Percentiles rank a stretch among this genome's conserved stretches.
phyloP scores from a whole-genome alignment of 2,888 invertebrate genomes.

The Hemicrepidius hirtus region DNA sequence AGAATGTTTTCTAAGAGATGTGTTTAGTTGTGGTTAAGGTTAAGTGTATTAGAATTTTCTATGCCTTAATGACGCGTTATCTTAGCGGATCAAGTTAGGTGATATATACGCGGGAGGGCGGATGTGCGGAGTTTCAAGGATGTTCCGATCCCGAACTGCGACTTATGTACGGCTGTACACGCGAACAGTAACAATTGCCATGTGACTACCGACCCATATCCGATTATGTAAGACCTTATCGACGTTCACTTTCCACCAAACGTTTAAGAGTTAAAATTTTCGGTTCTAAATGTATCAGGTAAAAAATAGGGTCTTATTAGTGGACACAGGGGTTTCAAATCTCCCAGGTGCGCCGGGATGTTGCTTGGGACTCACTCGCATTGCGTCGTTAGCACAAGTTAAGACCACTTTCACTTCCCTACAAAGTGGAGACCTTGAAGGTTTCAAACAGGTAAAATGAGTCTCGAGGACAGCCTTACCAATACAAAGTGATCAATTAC shows the following conservation, averaged over 20 bases:
- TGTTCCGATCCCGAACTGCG: conserved; percentile 62
- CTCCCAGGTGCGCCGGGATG: conserved; percentile 38
- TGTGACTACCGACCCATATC: conserved; percentile 67
- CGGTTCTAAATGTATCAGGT: conserved; percentile 38
- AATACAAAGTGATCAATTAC: conserved; percentile 63
- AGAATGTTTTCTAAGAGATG: background rate
- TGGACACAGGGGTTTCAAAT: conserved; percentile 32
- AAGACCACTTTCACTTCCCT: conserved; percentile 74
- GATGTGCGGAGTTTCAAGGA: conserved; percentile 67
- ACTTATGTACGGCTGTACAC: conserved; percentile 61
- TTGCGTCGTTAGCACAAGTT: conserved; percentile 68
- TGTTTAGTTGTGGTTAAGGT: conserved; percentile 21
- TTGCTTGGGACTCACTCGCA: conserved; percentile 35
- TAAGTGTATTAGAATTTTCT: conserved; percentile 37
- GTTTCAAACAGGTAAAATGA: conserved; percentile 73
- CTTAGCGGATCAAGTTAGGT: conserved; percentile 40
- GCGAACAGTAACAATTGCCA: conserved; percentile 63
- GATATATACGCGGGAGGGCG: conserved; percentile 59
- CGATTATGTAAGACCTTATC: conserved; percentile 65
- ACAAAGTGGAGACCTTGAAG: conserved; percentile 73
- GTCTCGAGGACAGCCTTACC: conserved; percentile 72
- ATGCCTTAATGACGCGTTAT: conserved; percentile 35
- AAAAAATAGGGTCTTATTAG: conserved; percentile 25
- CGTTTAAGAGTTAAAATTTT: conserved; percentile 26
- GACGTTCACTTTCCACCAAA: conserved; percentile 60